Evolutionary conservation across 2,888 invertebrate genomes (phyloP).

Genomic region (Podabrus alpinus): DNA sequence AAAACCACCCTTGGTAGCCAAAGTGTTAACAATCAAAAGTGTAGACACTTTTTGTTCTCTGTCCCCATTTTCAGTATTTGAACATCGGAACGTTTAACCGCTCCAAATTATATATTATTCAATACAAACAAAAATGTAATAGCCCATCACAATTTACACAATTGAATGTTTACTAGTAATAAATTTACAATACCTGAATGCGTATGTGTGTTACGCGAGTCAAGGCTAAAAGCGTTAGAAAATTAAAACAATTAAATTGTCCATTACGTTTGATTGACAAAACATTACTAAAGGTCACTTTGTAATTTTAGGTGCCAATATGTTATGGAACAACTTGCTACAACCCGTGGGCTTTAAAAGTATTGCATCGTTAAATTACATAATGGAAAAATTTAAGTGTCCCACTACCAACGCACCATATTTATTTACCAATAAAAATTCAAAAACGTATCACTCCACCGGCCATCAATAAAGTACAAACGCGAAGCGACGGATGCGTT

Average conservation of each 20-base stretch:
- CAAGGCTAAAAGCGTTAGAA: neutral
- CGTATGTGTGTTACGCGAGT: neutral
- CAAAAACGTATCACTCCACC: conserved; percentile 52
- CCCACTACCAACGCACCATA: conserved; percentile 64
- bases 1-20: too few relatives aligned
- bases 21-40: too few relatives aligned
- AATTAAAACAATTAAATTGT: neutral
- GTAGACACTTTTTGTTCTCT: too few relatives aligned
- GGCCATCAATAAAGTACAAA: conserved; percentile 51
- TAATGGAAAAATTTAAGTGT: conserved; percentile 66
- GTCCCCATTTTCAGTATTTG: too few relatives aligned
- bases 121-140: neutral
- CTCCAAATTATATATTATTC: too few relatives aligned
- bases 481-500: neutral
- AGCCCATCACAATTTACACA: neutral
- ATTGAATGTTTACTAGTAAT: neutral
- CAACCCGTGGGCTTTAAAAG: conserved; percentile 72
- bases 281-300: neutral
- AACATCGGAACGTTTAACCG: too few relatives aligned
- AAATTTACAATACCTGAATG: neutral
- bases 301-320: conserved; percentile 64
- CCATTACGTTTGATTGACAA: neutral
- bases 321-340: conserved; percentile 74
- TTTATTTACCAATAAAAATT: conserved; percentile 68
- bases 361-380: conserved; percentile 58